Percentiles rank a stretch among this genome's conserved stretches.
Conservation (phyloP, 2,113 vertebrate species). For the Picathartes gymnocephalus region DNA sequence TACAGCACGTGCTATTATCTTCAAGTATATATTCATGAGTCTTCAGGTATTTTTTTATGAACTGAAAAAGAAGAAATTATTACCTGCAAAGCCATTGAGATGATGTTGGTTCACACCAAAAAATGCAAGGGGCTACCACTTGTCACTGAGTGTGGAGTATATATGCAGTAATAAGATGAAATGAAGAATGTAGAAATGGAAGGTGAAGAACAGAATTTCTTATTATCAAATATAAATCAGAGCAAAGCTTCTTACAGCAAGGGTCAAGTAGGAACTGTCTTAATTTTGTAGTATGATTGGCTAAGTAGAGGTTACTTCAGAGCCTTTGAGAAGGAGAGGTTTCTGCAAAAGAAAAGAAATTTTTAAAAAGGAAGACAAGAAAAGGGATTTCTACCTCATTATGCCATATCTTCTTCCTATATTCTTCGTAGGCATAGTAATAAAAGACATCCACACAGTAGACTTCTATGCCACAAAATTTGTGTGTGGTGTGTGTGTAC, state of each 20-base stretch:
- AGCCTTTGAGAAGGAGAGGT: neutral
- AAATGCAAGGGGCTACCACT: neutral
- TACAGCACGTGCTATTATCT: neutral
- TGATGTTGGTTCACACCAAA: neutral
- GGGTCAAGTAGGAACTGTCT: neutral
- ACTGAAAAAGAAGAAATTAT: neutral
- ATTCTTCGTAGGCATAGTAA: rapidly evolving
- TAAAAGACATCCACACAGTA: neutral
- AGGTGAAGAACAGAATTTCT: neutral
- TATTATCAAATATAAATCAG: neutral
- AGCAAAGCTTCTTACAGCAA: neutral
- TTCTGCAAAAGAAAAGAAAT: neutral
- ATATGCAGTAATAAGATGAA: neutral
- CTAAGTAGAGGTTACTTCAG: neutral
- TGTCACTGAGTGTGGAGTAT: neutral
- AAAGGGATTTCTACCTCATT: neutral
- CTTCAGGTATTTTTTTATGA: neutral
- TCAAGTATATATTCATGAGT: neutral
- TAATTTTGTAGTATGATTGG: neutral
- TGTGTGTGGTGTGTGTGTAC: rapidly evolving
- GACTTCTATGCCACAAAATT: rapidly evolving
- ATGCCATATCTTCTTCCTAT: neutral
- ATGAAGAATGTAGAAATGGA: neutral
- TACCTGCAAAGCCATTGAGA: neutral
- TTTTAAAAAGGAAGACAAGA: rapidly evolving